Evolutionary conservation across 2,113 vertebrate genomes (phyloP).

Genomic region (Micronisus gabar): DNA sequence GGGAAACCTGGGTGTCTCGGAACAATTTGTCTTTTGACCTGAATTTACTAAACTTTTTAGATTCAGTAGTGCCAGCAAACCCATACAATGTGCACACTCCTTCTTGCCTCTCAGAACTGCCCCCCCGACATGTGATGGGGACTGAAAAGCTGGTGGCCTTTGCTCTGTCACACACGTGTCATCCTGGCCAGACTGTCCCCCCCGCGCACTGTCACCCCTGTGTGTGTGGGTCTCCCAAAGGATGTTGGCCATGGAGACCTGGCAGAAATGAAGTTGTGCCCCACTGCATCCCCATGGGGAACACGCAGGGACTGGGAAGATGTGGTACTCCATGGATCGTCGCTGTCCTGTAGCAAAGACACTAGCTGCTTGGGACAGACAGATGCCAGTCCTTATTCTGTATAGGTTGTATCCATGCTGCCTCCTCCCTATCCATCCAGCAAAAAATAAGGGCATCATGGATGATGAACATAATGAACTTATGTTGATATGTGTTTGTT

Average conservation of each 20-base stretch:
- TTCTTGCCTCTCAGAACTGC: background rate
- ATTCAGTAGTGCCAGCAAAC: background rate
- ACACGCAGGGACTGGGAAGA: background rate
- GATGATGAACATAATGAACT: background rate
- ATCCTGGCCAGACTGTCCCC: background rate
- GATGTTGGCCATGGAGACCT: background rate
- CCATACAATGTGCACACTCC: background rate
- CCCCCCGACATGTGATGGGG: rapidly evolving
- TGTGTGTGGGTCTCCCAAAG: background rate
- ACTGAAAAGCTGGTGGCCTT: background rate
- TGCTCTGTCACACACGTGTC: background rate
- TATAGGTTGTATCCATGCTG: background rate
- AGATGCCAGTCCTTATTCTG: background rate
- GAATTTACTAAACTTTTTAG: background rate
- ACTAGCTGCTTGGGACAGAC: background rate
- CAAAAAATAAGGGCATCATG: rapidly evolving
- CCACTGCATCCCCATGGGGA: rapidly evolving
- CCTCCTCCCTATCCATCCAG: background rate
- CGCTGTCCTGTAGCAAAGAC: background rate
- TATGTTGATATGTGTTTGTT: rapidly evolving
- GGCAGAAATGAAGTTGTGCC: background rate
- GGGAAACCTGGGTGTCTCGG: background rate
- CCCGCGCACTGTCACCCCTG: rapidly evolving
- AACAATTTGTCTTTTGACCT: background rate
- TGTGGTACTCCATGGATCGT: background rate